Base-by-base conservation (phyloP, 2,888 invertebrate species). In the Rhamphomyia laevipes region DNA sequence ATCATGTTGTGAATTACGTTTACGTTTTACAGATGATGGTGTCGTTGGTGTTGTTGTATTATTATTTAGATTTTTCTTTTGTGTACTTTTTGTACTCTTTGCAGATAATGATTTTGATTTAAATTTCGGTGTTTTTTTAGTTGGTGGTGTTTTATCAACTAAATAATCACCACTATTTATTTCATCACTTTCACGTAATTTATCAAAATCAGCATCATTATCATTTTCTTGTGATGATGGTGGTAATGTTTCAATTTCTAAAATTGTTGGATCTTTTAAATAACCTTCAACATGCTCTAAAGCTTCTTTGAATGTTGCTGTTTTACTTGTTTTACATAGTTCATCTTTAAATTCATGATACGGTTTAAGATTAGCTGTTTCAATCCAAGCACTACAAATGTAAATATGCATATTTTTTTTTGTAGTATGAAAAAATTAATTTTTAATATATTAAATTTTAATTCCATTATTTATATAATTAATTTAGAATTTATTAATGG, bases 361-460 rank as follows among this genome's bases (percentile, higher is more conserved):
- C 0, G 84, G 84, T 67, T 86, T 87, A 47, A 94, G 82, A 62
- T 84, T 83, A 55, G 77, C 76, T 57, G 86, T 84, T 63, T 90
- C 90, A 55, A 94, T 89, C 90, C 91, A 94, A 7, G 89, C 92
- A 73, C 89, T 90, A 73, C 47, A 66, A 65, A 53, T 13, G 43
- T 43, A 50, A 37, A 31, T n/a, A 9, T 16, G n/a, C n/a, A n/a
- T n/a, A n/a, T n/a, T n/a, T n/a, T 4, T 11, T 40, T n/a, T 2
- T 31, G 31, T 15, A 35, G 23, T 23, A 12, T n/a, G 15, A 2
- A 41, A 33, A n/a, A 42, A 43, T n/a, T 45, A 41, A 44, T 15
- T 17, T 17, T n/a, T 1, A 41, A 13, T 23, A n/a, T n/a, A 13
- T 17, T 21, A 46, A 35, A 43, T n/a, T 17, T 46, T 13, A 55